Conservation (phyloP, 2,888 invertebrate genomes). For the Eledona agricola region DNA sequence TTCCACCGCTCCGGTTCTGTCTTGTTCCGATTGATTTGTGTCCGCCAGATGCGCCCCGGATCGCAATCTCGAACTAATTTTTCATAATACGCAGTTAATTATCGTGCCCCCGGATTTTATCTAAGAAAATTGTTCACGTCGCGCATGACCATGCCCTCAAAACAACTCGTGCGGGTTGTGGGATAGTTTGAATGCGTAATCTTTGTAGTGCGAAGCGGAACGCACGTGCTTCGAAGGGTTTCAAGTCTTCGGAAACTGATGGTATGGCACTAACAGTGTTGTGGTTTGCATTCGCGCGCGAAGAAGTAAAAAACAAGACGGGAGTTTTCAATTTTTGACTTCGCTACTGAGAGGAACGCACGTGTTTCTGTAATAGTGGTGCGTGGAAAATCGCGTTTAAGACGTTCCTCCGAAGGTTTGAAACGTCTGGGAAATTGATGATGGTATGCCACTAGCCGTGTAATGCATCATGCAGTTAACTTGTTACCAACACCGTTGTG, state of each 20-base stretch:
- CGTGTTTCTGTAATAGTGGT: no score
- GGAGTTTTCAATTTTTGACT: no score
- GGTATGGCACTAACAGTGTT: no score
- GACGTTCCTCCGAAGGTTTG: no score
- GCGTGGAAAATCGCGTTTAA: no score
- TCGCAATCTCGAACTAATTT: slow-evolving; percentile 22
- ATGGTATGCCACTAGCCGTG: no score
- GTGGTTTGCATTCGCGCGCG: no score
- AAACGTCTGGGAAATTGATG: no score
- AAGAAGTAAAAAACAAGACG: no score
- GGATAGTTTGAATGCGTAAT: slow-evolving; percentile 25
- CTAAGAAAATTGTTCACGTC: slow-evolving; percentile 11
- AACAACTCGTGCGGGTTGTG: slow-evolving; percentile 12
- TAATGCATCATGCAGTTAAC: no score
- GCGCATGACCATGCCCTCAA: slow-evolving; percentile 26
- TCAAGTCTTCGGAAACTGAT: no score
- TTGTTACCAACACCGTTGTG: no score
- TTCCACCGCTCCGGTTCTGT: slow-evolving; percentile 2
- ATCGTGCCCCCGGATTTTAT: slow-evolving; percentile 14
- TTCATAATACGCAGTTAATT: slow-evolving; percentile 29
- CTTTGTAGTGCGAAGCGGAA: slow-evolving; percentile 16
- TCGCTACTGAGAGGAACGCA: background rate
- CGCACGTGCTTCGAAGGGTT: slow-evolving; percentile 11
- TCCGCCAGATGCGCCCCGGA: slow-evolving; percentile 16
- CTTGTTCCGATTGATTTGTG: slow-evolving; percentile 10